Conservation (phyloP, 1,140 invertebrate genomes). For the Ladona fulva region DNA sequence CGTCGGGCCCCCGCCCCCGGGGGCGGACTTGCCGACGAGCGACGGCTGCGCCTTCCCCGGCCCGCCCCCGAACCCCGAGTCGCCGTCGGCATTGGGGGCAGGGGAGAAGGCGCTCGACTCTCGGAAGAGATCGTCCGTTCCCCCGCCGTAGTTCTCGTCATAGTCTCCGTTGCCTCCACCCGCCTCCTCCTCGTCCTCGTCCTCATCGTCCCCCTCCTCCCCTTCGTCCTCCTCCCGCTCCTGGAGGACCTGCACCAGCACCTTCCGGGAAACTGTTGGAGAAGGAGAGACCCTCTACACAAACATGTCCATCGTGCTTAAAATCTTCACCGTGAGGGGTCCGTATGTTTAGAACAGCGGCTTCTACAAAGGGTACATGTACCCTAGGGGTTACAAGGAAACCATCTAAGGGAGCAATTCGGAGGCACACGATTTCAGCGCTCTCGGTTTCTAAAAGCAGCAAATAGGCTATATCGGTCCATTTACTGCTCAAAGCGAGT, state of each 20-base stretch:
- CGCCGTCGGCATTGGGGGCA: constrained; percentile 38
- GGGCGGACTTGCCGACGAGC: constrained; percentile 20
- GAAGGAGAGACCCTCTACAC: too few species aligned
- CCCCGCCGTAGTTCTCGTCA: constrained; percentile 35
- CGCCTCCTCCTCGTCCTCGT: constrained; percentile 46
- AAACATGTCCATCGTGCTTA: too few species aligned
- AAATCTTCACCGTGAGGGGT: too few species aligned
- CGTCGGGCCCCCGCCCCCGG: neutral
- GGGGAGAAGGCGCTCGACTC: constrained; percentile 39
- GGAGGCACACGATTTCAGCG: too few species aligned
- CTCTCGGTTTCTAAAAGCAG: too few species aligned
- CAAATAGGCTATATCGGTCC: too few species aligned
- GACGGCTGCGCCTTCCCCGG: constrained; percentile 34
- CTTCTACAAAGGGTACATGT: too few species aligned
- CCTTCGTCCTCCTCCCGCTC: constrained; percentile 53
- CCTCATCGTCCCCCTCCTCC: constrained; percentile 21
- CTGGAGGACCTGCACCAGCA: constrained; percentile 68
- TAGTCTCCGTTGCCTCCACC: constrained; percentile 33
- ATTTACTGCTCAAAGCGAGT: too few species aligned
- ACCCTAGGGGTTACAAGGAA: too few species aligned
- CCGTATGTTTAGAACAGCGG: too few species aligned
- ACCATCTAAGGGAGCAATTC: too few species aligned
- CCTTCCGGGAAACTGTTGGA: constrained; percentile 64
- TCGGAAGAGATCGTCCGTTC: constrained; percentile 25
- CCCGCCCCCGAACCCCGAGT: constrained; percentile 34